Evolutionary conservation across 2,113 vertebrate species (phyloP), one percentile per base, ranked within the genome.

Genomic region (Ceyx melanurus): DNA sequence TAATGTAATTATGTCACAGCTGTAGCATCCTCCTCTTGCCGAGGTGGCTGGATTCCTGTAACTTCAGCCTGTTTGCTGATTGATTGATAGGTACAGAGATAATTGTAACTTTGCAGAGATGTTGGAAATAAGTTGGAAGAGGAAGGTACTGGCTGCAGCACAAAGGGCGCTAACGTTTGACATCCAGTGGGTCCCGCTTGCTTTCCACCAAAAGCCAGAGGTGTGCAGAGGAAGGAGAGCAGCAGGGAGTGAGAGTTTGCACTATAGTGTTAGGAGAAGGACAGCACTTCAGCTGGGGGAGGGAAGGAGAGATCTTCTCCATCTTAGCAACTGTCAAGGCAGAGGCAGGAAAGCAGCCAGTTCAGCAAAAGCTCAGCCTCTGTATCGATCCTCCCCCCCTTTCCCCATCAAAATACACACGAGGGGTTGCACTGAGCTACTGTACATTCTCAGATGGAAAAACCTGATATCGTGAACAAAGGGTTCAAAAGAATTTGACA

Each of bases 1-100:
- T 96, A 96, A 96, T 96, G 94, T 96, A 96, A 95, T 96, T 96
- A 96, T 94, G 94, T 93, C 96, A 94, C 95, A 95, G 95, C 92
- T 96, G 95, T 96, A 96, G 96, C 94, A 96, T 96, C 95, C 95
- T 96, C 95, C 94, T 95, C 94, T 96, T 94, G 91, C 92, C 93
- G 95, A 92, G 92, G 94, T 96, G 91, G 95, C 85, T 96, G 75
- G 85, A 94, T 96, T 96, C 96, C 95, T 94, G 68, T 89, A 92
- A 93, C 91, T 96, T 94, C 92, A 96, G 82, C 82, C 91, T 83
- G 72, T 95, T 96, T 96, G 91, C 93, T 94, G 94, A 93, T n/a
- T 94, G 88, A 95, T 67, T 94, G 91, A 93, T 89, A 95, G 58
- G 82, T 89, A 95, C 19, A 3, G 89, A 93, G 94, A 73, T 96